Conservation (phyloP, 2,113 vertebrate genomes). For the Ia io region DNA sequence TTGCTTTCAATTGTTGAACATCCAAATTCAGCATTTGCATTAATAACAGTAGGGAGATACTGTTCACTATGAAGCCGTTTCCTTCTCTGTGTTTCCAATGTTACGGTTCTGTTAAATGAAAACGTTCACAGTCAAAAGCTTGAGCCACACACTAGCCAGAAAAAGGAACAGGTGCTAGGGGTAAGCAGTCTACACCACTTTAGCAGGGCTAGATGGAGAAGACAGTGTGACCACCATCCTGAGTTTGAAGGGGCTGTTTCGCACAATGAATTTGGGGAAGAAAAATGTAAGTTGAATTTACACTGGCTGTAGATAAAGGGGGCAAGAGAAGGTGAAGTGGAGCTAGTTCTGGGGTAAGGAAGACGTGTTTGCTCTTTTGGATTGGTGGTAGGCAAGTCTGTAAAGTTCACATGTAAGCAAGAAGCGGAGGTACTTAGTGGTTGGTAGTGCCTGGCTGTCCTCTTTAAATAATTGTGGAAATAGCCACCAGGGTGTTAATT, state of each 20-base stretch:
- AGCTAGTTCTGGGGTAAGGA: not conserved
- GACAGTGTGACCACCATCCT: not conserved
- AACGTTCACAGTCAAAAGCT: not conserved
- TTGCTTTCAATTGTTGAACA: not conserved
- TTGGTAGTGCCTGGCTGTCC: not conserved
- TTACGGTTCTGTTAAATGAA: not conserved
- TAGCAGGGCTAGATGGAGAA: not conserved
- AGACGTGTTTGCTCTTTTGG: not conserved
- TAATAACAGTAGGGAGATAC: not conserved
- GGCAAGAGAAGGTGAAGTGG: not conserved
- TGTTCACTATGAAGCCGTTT: not conserved
- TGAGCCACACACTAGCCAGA: not conserved
- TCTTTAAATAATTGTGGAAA: not conserved
- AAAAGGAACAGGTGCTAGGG: not conserved
- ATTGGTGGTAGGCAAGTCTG: not conserved
- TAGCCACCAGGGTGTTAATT: not conserved
- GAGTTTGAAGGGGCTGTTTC: not conserved
- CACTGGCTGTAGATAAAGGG: not conserved
- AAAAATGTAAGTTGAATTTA: not conserved
- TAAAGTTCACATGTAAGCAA: not conserved
- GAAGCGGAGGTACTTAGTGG: not conserved
- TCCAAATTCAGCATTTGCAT: not conserved
- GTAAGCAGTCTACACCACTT: not conserved
- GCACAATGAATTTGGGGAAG: not conserved
- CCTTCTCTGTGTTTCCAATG: not conserved